Evolutionary conservation across 2,113 vertebrate species (phyloP), one percentile per base, ranked within the genome.

Genomic region (Dromas ardeola): DNA sequence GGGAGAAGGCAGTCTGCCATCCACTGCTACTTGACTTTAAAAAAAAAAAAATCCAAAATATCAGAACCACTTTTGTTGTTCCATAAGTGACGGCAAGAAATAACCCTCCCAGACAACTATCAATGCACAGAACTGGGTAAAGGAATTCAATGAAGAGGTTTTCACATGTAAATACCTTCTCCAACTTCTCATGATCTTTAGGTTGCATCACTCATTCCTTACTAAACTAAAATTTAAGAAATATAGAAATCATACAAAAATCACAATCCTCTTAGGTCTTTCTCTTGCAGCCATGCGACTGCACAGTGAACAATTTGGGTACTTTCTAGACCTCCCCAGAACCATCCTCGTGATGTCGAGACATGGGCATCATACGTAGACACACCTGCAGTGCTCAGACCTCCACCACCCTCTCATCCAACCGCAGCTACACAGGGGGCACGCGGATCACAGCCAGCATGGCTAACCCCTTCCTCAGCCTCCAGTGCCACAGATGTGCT

Each of bases 361-460:
- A 42, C 40, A 29, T 9, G 47, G 21, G 22, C 26, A 71, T 6
- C 11, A 3, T 22, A 14, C 11, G 36, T 10, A 50, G 23, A 25
- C 6, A 43, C 11, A 63, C 18, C 38, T n/a, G 12, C n/a, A 62
- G 83, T 11, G 22, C n/a, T 42, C 77, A 72, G 30, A 47, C 25
- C 23, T 32, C 14, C 45, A 42, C 40, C 10, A 53, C 0, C 0
- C 18, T 38, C 38, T 36, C 66, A 36, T 42, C 52, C 50, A 45
- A 40, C 38, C 53, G n/a, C n/a, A 71, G n/a, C 30, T 18, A 32
- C 45, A 53, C 20, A 20, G 12, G 8, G 25, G 12, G 40, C 65
- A 29, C 0, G 0, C 5, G 10, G 76, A 25, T 7, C 25, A 45
- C 25, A 61, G 15, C 5, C 42, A 52, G 25, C 50, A 76, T 0